Evolutionary conservation across 2,113 vertebrate species (phyloP).

Genomic region (Engraulis encrasicolus): DNA sequence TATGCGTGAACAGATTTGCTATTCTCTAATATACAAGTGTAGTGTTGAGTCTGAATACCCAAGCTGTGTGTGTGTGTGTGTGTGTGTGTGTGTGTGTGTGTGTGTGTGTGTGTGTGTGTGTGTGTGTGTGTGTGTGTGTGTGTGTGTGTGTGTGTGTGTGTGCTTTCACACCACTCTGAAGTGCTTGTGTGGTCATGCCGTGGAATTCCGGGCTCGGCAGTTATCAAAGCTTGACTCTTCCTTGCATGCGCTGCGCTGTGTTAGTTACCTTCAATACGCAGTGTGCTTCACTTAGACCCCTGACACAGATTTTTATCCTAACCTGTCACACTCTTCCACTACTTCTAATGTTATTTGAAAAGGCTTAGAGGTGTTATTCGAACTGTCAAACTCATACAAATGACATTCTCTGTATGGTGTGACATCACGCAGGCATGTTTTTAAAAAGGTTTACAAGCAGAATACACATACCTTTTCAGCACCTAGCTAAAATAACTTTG

Average conservation of each 20-base stretch:
- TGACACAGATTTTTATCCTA: background rate
- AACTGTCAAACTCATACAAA: too few relatives aligned
- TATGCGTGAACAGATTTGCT: background rate
- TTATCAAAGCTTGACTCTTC: slow-evolving; percentile 21
- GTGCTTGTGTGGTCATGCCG: slow-evolving; percentile 51
- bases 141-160: too few relatives aligned
- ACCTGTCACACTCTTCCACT: too few relatives aligned
- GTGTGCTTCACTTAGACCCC: too few relatives aligned
- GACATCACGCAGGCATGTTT: too few relatives aligned
- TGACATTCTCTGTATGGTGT: too few relatives aligned
- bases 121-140: background rate
- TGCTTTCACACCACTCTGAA: slow-evolving; percentile 36
- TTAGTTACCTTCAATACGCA: slow-evolving; percentile 7
- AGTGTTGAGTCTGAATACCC: slow-evolving; percentile 10
- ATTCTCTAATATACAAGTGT: slow-evolving; percentile 29
- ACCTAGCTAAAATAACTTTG: background rate
- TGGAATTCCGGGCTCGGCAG: slow-evolving; percentile 43
- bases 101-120: background rate
- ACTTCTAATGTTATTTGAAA: too few relatives aligned
- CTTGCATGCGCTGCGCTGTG: background rate
- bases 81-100: too few relatives aligned
- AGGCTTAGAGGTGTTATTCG: too few relatives aligned
- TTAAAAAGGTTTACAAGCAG: too few relatives aligned
- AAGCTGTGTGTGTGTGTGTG: too few relatives aligned
- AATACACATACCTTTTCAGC: too few relatives aligned